phyloP scores from a whole-genome alignment of 2,888 invertebrate species.

The Drosophila bunnanda region DNA sequence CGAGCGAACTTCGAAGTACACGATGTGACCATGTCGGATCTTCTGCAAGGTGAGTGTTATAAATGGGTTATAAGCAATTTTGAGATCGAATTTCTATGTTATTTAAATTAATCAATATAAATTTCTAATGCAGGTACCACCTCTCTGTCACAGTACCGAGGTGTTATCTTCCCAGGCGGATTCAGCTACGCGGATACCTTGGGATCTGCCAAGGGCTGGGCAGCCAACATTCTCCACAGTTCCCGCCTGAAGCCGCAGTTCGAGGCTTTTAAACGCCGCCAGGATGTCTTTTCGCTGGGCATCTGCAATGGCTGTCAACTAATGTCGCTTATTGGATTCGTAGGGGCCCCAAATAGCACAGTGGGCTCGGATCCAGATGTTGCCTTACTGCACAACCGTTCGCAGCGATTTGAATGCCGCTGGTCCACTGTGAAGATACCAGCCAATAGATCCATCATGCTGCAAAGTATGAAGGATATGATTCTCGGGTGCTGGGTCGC shows the following conservation, averaged over 20 bases:
- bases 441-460: constrained; percentile 90
- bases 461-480: constrained; percentile 94
- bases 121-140: constrained; percentile 86
- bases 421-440: constrained; percentile 91
- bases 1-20: constrained; percentile 96
- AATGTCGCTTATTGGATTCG: constrained; percentile 96
- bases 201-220: constrained; percentile 99
- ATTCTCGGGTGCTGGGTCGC: constrained; percentile 98
- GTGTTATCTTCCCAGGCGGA: constrained; percentile 97
- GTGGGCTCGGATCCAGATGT: constrained; percentile 85
- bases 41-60: constrained; percentile 85
- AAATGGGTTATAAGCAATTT: constrained; percentile 1
- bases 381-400: constrained; percentile 92
- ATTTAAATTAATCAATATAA: not conserved
- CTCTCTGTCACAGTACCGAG: constrained; percentile 92
- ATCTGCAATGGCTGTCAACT: constrained; percentile 99
- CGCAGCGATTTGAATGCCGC: constrained; percentile 93
- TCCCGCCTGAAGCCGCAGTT: constrained; percentile 91
- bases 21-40: constrained; percentile 97
- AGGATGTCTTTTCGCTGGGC: constrained; percentile 96
- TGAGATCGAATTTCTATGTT: not conserved
- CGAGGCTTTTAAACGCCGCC: constrained; percentile 89
- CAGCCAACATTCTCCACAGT: constrained; percentile 94
- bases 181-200: constrained; percentile 99
- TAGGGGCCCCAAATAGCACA: constrained; percentile 87